Base-by-base conservation (phyloP, 2,113 vertebrate genomes). In the Calyptommatus sinebrachiatus region DNA sequence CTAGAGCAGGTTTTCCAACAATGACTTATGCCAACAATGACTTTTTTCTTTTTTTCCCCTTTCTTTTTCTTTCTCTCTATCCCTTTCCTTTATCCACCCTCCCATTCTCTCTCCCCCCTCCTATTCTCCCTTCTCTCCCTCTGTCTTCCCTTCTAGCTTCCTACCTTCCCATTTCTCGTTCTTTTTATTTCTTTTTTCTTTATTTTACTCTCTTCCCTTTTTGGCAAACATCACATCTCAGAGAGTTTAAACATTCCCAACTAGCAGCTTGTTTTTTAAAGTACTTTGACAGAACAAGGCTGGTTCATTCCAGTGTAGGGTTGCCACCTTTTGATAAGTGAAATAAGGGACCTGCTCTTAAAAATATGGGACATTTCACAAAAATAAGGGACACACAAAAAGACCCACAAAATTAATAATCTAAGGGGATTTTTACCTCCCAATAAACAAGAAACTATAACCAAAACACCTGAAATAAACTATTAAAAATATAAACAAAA, bases 191-290 rank as follows among this genome's bases (percentile, higher is more conserved):
- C 24, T 24, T 35, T 21, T 71, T 60, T 2, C 18, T 57, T 41
- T 79, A 28, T 48, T 10, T 68, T 9, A 28, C n/a, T 10, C 10
- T 68, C n/a, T 68, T 35, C 35, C 31, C 9, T n/a, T 62, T 57
- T 71, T 71, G n/a, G 63, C 67, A 81, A 73, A 57, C 71, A 80
- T 74, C 28, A 57, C 53, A 61, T n/a, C 1, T 20, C 57, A 61
- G 66, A 60, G 63, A 68, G 72, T 65, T 75, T 81, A 81, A 81
- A 79, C 68, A 75, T 81, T 65, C 79, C 74, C 68, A 71, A 74
- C 79, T 81, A 81, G 61, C 35, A 69, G 72, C 72, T 53, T 69
- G n/a, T 35, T 81, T 81, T 75, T 75, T 50, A 68, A 75, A 45
- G 66, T 41, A 60, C 50, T 69, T 31, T 70, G 66, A 67, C 65